Base-by-base conservation (phyloP, 2,113 vertebrate genomes). In the Nothoprocta pentlandii region DNA sequence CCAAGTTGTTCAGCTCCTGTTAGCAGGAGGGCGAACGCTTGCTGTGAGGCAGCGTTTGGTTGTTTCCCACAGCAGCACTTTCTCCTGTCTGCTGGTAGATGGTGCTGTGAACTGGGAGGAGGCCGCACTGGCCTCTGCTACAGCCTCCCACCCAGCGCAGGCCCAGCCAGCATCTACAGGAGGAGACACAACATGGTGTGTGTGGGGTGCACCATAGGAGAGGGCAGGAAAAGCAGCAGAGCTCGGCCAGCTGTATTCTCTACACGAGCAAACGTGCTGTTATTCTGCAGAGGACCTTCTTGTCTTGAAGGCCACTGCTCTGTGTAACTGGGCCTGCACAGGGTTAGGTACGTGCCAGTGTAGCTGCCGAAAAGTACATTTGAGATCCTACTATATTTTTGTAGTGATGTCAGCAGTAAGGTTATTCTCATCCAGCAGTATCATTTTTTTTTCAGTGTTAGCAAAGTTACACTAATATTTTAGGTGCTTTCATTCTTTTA, bases 301-400 rank as follows among this genome's bases (percentile, higher is more conserved):
- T 36, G 39, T 21, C n/a, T 32, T 7, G 7, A 11, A 63, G 34
- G 23, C 14, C 2, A 0, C 1, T 74, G 41, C 41, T 4, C 0
- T 42, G 25, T 69, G 15, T 26, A 32, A 6, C 11, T 34, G 17
- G 61, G 46, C 26, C 32, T 47, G 12, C 5, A 4, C 41, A 3
- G 15, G 8, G 16, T 39, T 58, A 12, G 73, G 30, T 20, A 39
- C 23, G 3, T 46, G n/a, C 3, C n/a, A 62, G 59, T 93, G 69
- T 64, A 75, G 42, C 36, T 61, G 53, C 25, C 7, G 28, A 42
- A 63, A 70, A 51, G 22, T 36, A 15, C 9, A 11, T 53, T 68
- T 74, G n/a, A 70, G 10, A 74, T 82, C 23, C 2, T 17, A 14
- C 4, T 54, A 5, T 32, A 2, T 62, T 26, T 80, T 67, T 51